A percentile compares a stretch with the other conserved stretches of the same genome.
These are phyloP conservation scores for Tragelaphus imberbis DNA, from an alignment of 2,113 vertebrate species.

Conservation along the genomic window DNA sequence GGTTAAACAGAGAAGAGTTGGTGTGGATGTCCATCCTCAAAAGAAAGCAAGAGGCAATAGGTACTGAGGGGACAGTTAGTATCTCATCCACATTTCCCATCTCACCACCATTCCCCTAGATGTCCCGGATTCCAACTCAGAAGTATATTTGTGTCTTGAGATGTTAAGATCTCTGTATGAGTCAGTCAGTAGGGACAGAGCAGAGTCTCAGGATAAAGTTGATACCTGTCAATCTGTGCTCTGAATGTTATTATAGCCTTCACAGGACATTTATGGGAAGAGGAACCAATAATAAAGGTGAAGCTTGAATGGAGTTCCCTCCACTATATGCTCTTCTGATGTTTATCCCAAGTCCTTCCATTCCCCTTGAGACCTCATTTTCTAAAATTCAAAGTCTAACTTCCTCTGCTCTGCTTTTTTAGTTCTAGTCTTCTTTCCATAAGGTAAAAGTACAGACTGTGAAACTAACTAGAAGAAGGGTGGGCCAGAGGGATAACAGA, in stretches of 20 bases:
- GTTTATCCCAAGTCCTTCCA: neutral
- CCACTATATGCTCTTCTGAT: neutral
- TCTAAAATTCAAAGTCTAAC: neutral
- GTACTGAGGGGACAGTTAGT: neutral
- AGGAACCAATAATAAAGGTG: neutral
- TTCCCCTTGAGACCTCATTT: neutral
- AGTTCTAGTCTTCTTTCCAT: neutral
- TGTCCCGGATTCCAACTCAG: neutral
- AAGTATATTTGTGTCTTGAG: neutral
- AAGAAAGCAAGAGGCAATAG: neutral
- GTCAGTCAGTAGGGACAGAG: neutral
- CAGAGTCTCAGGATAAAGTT: neutral
- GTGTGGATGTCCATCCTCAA: neutral
- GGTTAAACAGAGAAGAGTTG: neutral
- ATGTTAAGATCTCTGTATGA: neutral
- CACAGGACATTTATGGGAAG: neutral
- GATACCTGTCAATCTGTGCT: neutral
- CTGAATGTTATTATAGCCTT: neutral
- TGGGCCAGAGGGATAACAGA: neutral
- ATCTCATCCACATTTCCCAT: neutral
- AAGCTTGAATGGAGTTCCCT: neutral
- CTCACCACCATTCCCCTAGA: neutral
- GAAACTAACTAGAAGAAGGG: neutral
- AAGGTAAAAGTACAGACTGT: neutral
- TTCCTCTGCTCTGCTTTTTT: neutral